Evolutionary conservation across 2,888 invertebrate genomes (phyloP).

Genomic region (Parnassius glacialis): DNA sequence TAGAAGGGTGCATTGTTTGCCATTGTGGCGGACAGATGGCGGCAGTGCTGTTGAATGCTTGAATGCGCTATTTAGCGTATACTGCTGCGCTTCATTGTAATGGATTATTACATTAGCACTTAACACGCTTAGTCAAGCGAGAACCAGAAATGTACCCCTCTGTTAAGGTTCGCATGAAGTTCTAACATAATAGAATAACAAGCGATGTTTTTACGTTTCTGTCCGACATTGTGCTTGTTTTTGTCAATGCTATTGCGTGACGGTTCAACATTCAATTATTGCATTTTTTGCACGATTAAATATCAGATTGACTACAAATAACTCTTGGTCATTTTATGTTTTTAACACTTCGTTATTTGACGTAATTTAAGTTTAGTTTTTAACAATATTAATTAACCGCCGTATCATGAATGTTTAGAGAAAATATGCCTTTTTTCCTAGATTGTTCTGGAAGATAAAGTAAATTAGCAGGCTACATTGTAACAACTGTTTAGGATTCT

Average conservation of each 20-base stretch:
- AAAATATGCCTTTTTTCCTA: too few relatives aligned
- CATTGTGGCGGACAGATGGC: conserved; percentile 74
- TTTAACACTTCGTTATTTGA: too few relatives aligned
- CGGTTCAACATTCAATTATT: conserved; percentile 52
- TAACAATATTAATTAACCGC: too few relatives aligned
- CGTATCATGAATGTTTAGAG: too few relatives aligned
- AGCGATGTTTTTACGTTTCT: conserved; percentile 54
- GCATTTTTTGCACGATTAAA: conserved; percentile 36
- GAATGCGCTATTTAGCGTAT: conserved; percentile 79
- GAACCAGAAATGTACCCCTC: conserved; percentile 65
- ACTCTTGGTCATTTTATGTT: neutral
- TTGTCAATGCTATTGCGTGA: conserved; percentile 43
- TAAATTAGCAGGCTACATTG: too few relatives aligned
- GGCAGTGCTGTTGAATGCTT: conserved; percentile 60
- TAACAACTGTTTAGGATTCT: too few relatives aligned
- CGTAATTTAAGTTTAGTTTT: too few relatives aligned
- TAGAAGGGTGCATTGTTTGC: conserved; percentile 72
- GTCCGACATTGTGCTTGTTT: conserved; percentile 46
- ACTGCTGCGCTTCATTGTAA: conserved; percentile 76
- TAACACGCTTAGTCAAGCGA: conserved; percentile 76
- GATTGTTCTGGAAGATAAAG: too few relatives aligned
- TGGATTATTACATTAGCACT: conserved; percentile 81
- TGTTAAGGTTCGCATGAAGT: conserved; percentile 52
- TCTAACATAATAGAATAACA: conserved; percentile 61
- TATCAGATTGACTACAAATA: conserved; percentile 20